These are phyloP conservation scores for Troglohyphantes excavatus DNA, from an alignment of 2,888 invertebrate species.

Conservation along the genomic window DNA sequence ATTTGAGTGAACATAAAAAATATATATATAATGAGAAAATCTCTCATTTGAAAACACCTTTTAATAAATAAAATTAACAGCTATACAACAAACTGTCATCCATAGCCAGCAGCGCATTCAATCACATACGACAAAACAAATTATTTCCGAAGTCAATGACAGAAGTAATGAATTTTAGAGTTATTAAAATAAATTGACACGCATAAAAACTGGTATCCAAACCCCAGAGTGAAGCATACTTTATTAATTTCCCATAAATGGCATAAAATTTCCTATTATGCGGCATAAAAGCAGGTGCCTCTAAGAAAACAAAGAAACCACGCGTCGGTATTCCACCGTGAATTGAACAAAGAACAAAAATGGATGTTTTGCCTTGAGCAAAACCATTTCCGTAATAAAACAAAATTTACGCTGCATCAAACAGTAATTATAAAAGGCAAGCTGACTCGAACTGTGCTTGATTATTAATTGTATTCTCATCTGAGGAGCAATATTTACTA, in stretches of 20 bases:
- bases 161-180: constrained; percentile 24
- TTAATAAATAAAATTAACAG: constrained; percentile 10
- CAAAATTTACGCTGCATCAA: constrained; percentile 65
- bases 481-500: constrained; percentile 62
- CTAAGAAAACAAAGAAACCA: constrained; percentile 48
- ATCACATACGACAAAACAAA: neutral
- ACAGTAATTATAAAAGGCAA: constrained; percentile 72
- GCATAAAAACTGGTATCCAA: neutral
- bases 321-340: constrained; percentile 24
- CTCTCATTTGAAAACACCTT: neutral
- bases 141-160: neutral
- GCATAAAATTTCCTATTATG: constrained; percentile 40
- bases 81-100: neutral
- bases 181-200: constrained; percentile 26
- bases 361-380: constrained; percentile 47
- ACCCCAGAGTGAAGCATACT: constrained; percentile 17
- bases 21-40: neutral
- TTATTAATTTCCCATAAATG: constrained; percentile 46
- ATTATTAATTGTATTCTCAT: constrained; percentile 70
- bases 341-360: constrained; percentile 44
- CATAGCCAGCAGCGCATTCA: constrained; percentile 9
- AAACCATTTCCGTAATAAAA: constrained; percentile 55
- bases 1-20: neutral
- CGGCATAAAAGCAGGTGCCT: neutral
- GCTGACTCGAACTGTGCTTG: constrained; percentile 60